These are phyloP conservation scores for Chaetops frenatus DNA, from an alignment of 2,113 vertebrate genomes.

Conservation along the genomic window DNA sequence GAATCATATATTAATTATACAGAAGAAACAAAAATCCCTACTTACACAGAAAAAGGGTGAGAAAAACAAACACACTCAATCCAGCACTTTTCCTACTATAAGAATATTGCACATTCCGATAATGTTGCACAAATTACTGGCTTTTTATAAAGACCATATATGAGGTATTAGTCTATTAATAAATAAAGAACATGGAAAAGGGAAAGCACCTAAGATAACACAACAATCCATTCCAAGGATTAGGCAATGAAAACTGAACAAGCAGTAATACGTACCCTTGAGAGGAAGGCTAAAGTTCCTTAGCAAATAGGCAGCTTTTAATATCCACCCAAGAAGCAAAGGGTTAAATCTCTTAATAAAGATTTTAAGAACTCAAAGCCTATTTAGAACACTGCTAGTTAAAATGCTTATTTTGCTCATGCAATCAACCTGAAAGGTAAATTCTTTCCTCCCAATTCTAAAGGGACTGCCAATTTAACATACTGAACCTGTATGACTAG, in stretches of 20 bases:
- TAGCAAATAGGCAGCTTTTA: constrained; percentile 40
- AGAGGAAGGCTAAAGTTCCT: constrained; percentile 23
- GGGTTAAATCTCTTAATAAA: neutral
- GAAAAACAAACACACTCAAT: neutral
- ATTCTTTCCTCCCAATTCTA: neutral
- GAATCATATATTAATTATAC: constrained; percentile 24
- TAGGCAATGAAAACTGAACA: constrained; percentile 36
- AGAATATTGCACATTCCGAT: constrained; percentile 76
- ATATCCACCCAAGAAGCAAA: neutral
- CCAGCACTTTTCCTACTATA: constrained; percentile 51
- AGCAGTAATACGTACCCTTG: neutral
- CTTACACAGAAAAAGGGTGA: constrained; percentile 42
- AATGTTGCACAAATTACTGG: constrained; percentile 70
- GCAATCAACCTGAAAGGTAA: neutral
- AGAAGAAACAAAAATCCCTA: constrained; percentile 59
- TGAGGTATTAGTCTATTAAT: constrained; percentile 79
- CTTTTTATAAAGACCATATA: constrained; percentile 69
- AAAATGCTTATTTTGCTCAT: neutral
- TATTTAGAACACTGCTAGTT: neutral
- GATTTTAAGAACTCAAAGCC: neutral
- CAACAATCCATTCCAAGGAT: constrained; percentile 39
- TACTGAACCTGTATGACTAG: neutral
- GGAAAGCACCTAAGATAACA: constrained; percentile 45
- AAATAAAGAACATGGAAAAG: constrained; percentile 61
- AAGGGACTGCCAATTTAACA: neutral